A percentile compares a stretch with the other conserved stretches of the same genome.
phyloP scores from a whole-genome alignment of 2,797 vertebrate species.

The Karalla daura region DNA sequence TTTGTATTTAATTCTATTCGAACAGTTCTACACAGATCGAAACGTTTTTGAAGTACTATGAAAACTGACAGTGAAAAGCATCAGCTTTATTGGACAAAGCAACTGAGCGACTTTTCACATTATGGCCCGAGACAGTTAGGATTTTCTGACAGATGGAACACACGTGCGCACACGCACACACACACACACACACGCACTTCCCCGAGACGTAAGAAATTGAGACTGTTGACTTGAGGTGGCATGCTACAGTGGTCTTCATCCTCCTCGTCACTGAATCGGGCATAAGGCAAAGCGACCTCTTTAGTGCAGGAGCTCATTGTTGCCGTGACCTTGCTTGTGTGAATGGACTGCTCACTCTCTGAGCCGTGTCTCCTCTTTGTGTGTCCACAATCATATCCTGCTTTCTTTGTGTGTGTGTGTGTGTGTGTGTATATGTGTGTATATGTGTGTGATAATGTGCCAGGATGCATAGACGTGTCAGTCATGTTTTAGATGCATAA shows the following conservation, averaged over 20 bases:
- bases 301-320: conserved; percentile 49
- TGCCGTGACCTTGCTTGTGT: conserved; percentile 62
- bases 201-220: not conserved
- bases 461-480: too few relatives aligned
- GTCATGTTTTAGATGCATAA: conserved; percentile 62
- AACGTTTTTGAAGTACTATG: too few relatives aligned
- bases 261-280: conserved; percentile 30
- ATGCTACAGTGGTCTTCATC: not conserved
- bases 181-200: too few relatives aligned
- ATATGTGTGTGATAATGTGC: conserved; percentile 18
- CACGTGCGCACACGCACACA: too few relatives aligned
- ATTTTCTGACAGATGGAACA: not conserved
- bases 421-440: conserved; percentile 4
- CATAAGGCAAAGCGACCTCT: conserved; percentile 65
- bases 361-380: conserved; percentile 44
- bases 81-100: too few relatives aligned
- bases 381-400: conserved; percentile 37
- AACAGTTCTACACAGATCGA: too few relatives aligned
- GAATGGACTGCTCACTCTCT: conserved; percentile 63
- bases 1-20: too few relatives aligned
- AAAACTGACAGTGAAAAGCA: too few relatives aligned
- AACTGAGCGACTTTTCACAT: too few relatives aligned
- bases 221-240: not conserved
- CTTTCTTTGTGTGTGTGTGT: conserved; percentile 20
- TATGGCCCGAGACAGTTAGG: not conserved